Evolutionary conservation across 2,888 invertebrate species (phyloP), one percentile per base, ranked within the genome.

Genomic region (Augochlorella aurata): DNA sequence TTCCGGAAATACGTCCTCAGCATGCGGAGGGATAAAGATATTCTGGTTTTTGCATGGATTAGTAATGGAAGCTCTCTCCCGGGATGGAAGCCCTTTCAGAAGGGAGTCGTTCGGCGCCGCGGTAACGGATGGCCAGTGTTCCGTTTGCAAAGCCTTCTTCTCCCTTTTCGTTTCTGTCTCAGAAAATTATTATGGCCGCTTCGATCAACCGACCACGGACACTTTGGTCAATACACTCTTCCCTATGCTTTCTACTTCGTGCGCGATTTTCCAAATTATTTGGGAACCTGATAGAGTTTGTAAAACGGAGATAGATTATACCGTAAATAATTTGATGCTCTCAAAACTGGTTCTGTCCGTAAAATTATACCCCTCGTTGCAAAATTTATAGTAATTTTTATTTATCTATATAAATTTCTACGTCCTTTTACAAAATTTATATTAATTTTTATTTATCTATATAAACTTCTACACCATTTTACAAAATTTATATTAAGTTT

Each of bases 31-130:
- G 92, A 92, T 93, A 92, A 93, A 93, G 92, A 93, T 93, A 93
- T 93, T 93, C 93, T 91, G 93, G 93, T 93, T 93, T 93, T 93
- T 93, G 93, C 93, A 93, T 93, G 93, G 93, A 93, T 93, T 93
- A 93, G 93, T 93, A 93, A 93, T 92, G 92, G 92, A 93, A 93
- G 92, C 93, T 93, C 92, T 91, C 90, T 90, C 92, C 90, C 90
- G 92, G 93, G 92, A 92, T 92, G 88, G 90, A 89, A 90, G 92
- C 92, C 91, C 92, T 93, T 92, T 92, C 91, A 89, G 90, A 79
- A 83, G 84, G 86, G 90, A 90, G 88, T 89, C 92, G 89, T 91
- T 90, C 89, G 89, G 86, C 87, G 88, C 88, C 90, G 89, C 89
- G 87, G 89, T 89, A 88, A 90, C 90, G 90, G 91, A 90, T 88